These are phyloP conservation scores for Microctonus hyperodae DNA, from an alignment of 2,888 invertebrate species.

Conservation along the genomic window DNA sequence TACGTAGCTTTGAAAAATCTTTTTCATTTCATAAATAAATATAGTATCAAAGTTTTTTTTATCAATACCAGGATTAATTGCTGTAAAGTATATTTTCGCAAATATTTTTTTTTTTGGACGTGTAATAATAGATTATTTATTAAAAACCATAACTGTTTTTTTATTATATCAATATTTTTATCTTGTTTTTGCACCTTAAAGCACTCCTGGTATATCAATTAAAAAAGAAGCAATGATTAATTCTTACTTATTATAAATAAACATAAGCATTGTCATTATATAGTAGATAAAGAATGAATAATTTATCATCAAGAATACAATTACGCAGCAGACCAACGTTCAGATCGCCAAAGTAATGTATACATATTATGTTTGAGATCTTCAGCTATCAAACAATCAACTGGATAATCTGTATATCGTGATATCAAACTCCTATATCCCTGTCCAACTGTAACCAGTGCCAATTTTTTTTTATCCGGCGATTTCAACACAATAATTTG, in stretches of 20 bases:
- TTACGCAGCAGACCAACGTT: conserved; percentile 70
- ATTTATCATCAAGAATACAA: not conserved
- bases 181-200: conserved; percentile 35
- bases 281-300: not conserved
- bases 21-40: not conserved
- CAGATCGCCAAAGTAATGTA: conserved; percentile 76
- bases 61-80: not conserved
- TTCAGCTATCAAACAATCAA: conserved; percentile 59
- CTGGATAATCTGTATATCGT: conserved; percentile 68
- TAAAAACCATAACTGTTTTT: conserved; percentile 13
- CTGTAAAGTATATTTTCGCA: not conserved
- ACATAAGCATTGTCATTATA: not conserved
- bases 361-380: conserved; percentile 67
- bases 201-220: conserved; percentile 36
- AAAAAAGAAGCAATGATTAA: conserved; percentile 6
- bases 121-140: conserved; percentile 10
- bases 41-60: not conserved
- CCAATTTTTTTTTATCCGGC: conserved; percentile 63
- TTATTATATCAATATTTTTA: conserved; percentile 13
- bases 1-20: not conserved
- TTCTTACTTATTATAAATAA: not conserved
- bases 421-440: conserved; percentile 82
- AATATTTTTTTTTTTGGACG: conserved; percentile 17
- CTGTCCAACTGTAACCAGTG: conserved; percentile 81
- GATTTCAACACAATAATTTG: conserved; percentile 60